A percentile compares a stretch with the other conserved stretches of the same genome.
phyloP scores from a whole-genome alignment of 2,797 vertebrate genomes.

The Micromesistius poutassou region DNA sequence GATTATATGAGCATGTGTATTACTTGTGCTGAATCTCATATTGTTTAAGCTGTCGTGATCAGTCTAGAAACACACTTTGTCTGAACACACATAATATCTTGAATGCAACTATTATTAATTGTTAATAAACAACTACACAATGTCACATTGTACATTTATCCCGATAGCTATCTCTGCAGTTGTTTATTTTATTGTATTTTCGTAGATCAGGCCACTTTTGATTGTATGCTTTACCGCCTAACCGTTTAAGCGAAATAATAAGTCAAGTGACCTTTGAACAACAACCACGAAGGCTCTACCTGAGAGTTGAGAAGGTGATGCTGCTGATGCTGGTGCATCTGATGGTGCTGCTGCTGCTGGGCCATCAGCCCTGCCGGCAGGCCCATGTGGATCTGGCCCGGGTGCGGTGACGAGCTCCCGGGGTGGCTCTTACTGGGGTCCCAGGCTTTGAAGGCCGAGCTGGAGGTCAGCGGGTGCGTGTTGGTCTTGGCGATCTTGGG shows the following conservation, averaged over 20 bases:
- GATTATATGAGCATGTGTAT: neutral
- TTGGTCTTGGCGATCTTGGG: constrained; percentile 82
- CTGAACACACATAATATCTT: too few species aligned
- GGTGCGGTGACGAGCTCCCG: constrained; percentile 48
- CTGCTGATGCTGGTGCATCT: constrained; percentile 42
- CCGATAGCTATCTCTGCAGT: neutral
- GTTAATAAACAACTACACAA: too few species aligned
- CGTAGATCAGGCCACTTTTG: too few species aligned
- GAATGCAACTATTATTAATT: too few species aligned
- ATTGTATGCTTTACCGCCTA: too few species aligned
- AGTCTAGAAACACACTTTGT: too few species aligned
- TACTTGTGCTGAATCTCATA: neutral
- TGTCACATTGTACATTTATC: too few species aligned
- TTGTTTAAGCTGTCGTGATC: too few species aligned
- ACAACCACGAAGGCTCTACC: neutral
- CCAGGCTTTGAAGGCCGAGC: constrained; percentile 75
- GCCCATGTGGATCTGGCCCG: constrained; percentile 59
- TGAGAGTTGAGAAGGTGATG: constrained; percentile 4
- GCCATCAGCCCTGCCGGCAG: constrained; percentile 36
- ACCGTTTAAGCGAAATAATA: neutral
- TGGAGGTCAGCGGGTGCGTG: constrained; percentile 70
- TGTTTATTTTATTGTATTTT: neutral
- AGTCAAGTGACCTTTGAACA: neutral
- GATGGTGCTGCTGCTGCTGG: constrained; percentile 58
- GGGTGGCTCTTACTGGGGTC: constrained; percentile 73